phyloP scores from a whole-genome alignment of 2,888 invertebrate species.

The Drosophila mercatorum region DNA sequence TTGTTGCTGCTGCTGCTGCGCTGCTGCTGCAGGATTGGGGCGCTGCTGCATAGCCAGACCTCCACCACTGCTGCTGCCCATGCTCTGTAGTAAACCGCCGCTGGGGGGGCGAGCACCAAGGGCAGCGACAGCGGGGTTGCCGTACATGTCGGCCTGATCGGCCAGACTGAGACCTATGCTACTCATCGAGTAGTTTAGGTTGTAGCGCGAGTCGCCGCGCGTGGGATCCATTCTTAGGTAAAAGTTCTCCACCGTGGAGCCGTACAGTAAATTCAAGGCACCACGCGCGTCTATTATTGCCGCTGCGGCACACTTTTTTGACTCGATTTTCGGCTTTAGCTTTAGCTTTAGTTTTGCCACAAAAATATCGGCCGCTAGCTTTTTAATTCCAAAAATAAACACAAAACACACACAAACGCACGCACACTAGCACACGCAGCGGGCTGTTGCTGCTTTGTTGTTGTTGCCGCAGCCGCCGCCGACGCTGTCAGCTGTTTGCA shows the following conservation, averaged over 20 bases:
- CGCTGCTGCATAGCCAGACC: conserved; percentile 75
- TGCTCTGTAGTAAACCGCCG: conserved; percentile 86
- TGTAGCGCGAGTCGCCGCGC: conserved; percentile 96
- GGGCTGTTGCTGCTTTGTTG: conserved; percentile 20
- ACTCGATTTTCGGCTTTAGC: conserved; percentile 40
- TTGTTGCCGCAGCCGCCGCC: conserved; percentile 21
- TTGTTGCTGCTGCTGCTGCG: conserved; percentile 64
- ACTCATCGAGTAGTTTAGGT: conserved; percentile 92
- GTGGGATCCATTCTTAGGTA: conserved; percentile 91
- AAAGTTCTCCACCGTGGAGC: conserved; percentile 84
- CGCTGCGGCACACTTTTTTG: conserved; percentile 64
- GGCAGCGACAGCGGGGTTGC: conserved; percentile 85
- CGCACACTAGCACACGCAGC: conserved; percentile 35
- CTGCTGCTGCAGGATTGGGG: conserved; percentile 64
- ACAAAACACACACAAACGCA: conserved; percentile 49
- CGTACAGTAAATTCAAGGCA: conserved; percentile 78
- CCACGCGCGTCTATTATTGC: conserved; percentile 82
- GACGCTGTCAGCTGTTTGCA: conserved; percentile 57
- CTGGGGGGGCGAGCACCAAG: conserved; percentile 87
- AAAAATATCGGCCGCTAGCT: conserved; percentile 51
- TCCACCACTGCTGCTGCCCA: conserved; percentile 81
- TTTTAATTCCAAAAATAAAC: conserved; percentile 80
- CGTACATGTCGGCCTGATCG: conserved; percentile 93
- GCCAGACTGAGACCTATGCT: conserved; percentile 91
- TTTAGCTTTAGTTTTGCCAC: conserved; percentile 58